Evolutionary conservation across 2,113 vertebrate genomes (phyloP).

Genomic region (Poeciliopsis prolifica): DNA sequence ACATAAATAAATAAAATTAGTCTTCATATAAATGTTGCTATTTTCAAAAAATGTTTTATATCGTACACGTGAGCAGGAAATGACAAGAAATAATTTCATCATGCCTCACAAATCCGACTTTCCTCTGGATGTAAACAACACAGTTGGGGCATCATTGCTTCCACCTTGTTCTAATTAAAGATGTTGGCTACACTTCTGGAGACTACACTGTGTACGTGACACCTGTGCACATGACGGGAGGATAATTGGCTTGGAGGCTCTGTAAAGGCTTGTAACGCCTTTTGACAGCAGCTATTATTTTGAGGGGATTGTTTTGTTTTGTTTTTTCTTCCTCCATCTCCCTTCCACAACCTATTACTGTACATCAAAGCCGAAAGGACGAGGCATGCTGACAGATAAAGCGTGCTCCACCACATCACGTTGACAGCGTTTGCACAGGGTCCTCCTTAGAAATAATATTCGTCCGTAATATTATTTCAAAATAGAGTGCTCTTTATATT

Average conservation of each 20-base stretch:
- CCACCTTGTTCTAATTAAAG: conserved; percentile 75
- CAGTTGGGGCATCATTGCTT: conserved; percentile 11
- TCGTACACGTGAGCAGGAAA: conserved; percentile 10
- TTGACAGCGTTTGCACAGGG: conserved; percentile 43
- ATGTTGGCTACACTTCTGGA: conserved; percentile 69
- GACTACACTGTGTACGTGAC: conserved; percentile 56
- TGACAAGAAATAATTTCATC: conserved; percentile 18
- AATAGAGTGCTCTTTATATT: conserved; percentile 1
- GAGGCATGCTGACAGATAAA: conserved; percentile 63
- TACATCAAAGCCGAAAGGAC: conserved; percentile 54
- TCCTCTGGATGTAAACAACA: conserved; percentile 48
- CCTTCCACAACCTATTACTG: conserved; percentile 44
- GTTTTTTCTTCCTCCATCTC: conserved; percentile 14
- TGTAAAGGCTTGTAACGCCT: conserved; percentile 51
- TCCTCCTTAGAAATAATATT: conserved; percentile 66
- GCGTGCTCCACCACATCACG: conserved; percentile 50
- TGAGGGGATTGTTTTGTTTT: conserved; percentile 52
- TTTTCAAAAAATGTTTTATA: neutral
- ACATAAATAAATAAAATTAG: neutral
- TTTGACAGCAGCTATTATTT: conserved; percentile 69
- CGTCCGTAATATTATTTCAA: conserved; percentile 63
- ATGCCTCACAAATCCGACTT: conserved; percentile 29
- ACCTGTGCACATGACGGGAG: conserved; percentile 62
- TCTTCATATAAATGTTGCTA: neutral
- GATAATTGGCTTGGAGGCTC: conserved; percentile 68